Base-by-base conservation (phyloP, 2,888 invertebrate genomes). In the Andrena praecox region DNA sequence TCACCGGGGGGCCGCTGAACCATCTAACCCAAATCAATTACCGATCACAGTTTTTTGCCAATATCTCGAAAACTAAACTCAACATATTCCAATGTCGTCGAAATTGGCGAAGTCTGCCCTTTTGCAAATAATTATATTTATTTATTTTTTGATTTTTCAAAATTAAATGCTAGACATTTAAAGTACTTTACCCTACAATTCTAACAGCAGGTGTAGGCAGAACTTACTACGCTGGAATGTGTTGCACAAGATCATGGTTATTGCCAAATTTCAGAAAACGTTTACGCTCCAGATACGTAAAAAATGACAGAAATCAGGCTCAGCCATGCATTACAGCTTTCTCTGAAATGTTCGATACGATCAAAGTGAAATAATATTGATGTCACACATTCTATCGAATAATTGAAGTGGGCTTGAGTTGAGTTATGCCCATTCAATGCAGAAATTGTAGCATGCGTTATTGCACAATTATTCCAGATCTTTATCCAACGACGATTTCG, bases 211-310 rank as follows among this genome's bases (percentile, higher is more conserved):
- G 76, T 12, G 24, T 62, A 27, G 2, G 8, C 52, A 8, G 12
- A 59, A 12, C 42, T 12, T 42, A 42, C 16, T 42, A 42, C 1
- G 56, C 27, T 10, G 24, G 56, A 52, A 10, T 20, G 16, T 8
- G 12, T 59, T 64, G 20, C 54, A 69, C 50, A 29, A 64, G 69
- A 77, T 50, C 33, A 64, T 6, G 4, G 68, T 5, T 54, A 63
- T 75, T 79, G n/a, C 63, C 78, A 77, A 79, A 77, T 79, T 77
- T 79, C 78, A 63, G 78, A 56, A 78, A 62, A 16, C 52, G 63
- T 72, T 72, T 63, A 72, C 63, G 72, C 72, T 63, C 72, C 33
- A 72, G 50, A 64, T 64, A 56, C 27, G 7, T 27, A 56, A 73
- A 35, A 73, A 64, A 64, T 64, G 54, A 64, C 73, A 56, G 73